Percentiles rank a stretch among this genome's conserved stretches.
phyloP scores from a whole-genome alignment of 2,797 vertebrate species.

The Melanotaenia pygmaea region DNA sequence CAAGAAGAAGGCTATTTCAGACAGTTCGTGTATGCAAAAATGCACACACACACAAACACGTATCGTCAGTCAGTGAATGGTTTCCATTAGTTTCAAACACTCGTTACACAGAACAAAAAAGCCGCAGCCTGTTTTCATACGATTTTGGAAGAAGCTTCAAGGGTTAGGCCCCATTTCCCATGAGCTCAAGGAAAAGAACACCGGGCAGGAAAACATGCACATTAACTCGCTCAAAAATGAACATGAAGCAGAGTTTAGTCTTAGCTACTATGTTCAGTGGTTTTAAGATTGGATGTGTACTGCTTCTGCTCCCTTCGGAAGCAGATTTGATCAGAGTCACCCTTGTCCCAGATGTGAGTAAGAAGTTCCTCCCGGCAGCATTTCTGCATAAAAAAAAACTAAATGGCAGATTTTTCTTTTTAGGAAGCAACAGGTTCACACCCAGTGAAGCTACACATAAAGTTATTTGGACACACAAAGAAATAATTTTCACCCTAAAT shows the following conservation, averaged over 20 bases:
- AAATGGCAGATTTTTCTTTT: conserved; percentile 7
- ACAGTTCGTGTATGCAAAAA: conserved; percentile 23
- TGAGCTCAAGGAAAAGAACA: conserved; percentile 29
- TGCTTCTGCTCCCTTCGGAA: conserved; percentile 68
- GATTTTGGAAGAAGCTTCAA: conserved; percentile 49
- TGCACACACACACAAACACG: conserved; percentile 8
- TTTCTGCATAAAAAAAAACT: conserved; percentile 28
- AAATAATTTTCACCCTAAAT: conserved; percentile 4
- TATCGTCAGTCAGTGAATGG: conserved; percentile 22
- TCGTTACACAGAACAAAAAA: conserved; percentile 45
- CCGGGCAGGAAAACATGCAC: conserved; percentile 39
- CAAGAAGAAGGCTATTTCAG: conserved; percentile 30
- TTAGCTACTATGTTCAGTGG: conserved; percentile 62
- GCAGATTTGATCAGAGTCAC: conserved; percentile 74
- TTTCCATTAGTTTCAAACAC: conserved; percentile 54
- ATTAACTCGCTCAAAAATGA: conserved; percentile 12
- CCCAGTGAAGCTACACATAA: neutral
- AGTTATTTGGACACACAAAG: conserved; percentile 13
- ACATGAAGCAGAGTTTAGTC: conserved; percentile 28
- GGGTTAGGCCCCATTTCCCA: conserved; percentile 30
- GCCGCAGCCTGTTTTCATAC: conserved; percentile 44
- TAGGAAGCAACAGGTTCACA: neutral
- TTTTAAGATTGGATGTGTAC: conserved; percentile 53
- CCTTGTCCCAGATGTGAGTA: conserved; percentile 63
- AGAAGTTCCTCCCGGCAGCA: conserved; percentile 59